Conservation (phyloP, 2,888 invertebrate species). For the Parasteatoda lunata region DNA sequence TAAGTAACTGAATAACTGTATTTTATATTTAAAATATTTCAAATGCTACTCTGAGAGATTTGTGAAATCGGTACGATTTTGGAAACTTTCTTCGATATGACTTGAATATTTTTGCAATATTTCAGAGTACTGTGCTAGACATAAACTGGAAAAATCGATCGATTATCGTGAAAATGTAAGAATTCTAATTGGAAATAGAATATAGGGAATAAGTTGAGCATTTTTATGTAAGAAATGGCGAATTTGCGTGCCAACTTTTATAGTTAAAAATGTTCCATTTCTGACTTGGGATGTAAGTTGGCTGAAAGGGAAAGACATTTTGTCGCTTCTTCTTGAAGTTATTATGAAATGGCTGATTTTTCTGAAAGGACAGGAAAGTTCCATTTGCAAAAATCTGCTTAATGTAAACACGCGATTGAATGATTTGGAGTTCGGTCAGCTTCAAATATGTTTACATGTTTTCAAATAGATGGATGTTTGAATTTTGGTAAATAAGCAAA, state of each 20-base stretch:
- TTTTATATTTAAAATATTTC: no score
- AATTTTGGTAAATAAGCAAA: not conserved
- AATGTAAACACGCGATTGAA: slow-evolving; percentile 5
- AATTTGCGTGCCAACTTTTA: not conserved
- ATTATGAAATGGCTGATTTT: not conserved
- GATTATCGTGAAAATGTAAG: not conserved
- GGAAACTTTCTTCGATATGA: no score
- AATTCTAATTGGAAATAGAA: not conserved
- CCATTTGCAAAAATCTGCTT: not conserved
- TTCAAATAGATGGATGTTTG: not conserved
- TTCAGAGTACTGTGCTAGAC: no score
- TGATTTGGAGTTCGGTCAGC: slow-evolving; percentile 11
- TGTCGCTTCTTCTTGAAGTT: not conserved
- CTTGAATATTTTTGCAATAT: no score
- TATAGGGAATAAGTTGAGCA: not conserved
- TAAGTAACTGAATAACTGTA: no score
- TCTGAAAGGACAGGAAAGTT: not conserved
- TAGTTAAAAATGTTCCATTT: not conserved
- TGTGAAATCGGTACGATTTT: no score
- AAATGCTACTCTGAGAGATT: no score
- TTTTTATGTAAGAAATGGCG: not conserved
- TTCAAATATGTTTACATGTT: slow-evolving; percentile 1
- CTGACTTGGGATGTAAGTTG: not conserved
- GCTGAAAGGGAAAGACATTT: not conserved
- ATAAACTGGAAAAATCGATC: no score